These are phyloP conservation scores for Elymnias hypermnestra DNA, from an alignment of 1,140 invertebrate species.

Conservation along the genomic window DNA sequence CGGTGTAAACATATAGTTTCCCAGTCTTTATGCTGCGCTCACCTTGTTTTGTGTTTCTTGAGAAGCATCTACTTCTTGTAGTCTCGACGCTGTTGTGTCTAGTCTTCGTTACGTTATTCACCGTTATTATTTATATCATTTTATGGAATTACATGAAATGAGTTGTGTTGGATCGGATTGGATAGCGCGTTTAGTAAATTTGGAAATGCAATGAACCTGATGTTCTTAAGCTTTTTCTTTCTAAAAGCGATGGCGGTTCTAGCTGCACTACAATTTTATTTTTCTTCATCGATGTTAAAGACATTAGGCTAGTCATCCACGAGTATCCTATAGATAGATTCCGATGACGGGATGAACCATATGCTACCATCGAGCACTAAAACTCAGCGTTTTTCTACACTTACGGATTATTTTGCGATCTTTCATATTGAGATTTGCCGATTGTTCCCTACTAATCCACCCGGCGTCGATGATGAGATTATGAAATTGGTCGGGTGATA, in stretches of 20 bases:
- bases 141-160: constrained; percentile 9
- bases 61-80: constrained; percentile 19
- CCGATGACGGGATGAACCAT: constrained; percentile 42
- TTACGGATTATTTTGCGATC: constrained; percentile 51
- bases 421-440: constrained; percentile 50
- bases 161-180: constrained; percentile 25
- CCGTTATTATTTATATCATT: constrained; percentile 24
- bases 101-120: constrained; percentile 16
- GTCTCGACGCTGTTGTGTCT: constrained; percentile 15
- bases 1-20: constrained; percentile 20
- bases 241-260: constrained; percentile 54
- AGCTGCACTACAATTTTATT: constrained; percentile 44
- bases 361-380: constrained; percentile 66
- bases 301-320: constrained; percentile 45
- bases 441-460: constrained; percentile 54
- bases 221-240: constrained; percentile 35
- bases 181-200: constrained; percentile 25
- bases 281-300: constrained; percentile 25
- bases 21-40: constrained; percentile 29
- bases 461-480: constrained; percentile 48
- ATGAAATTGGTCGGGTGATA: constrained; percentile 69
- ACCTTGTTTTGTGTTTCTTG: constrained; percentile 25
- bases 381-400: constrained; percentile 51
- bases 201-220: constrained; percentile 16
- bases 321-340: constrained; percentile 42